Base-by-base conservation (phyloP, 2,113 vertebrate genomes). In the Balaenoptera acutorostrata region DNA sequence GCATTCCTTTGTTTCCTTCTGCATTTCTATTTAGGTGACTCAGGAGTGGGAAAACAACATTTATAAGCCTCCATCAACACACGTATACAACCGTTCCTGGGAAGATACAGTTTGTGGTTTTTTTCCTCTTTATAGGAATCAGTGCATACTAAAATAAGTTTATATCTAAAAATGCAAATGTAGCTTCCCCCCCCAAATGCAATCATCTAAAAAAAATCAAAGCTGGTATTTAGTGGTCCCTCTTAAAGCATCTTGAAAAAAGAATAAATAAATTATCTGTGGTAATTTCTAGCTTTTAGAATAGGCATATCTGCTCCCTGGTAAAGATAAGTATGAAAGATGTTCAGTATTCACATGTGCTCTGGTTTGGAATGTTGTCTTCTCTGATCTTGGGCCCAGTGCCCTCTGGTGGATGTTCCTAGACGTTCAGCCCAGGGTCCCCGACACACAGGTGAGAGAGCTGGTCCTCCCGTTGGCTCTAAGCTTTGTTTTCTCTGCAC, bases 321-420 rank as follows among this genome's bases (percentile, higher is more conserved):
- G 29, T 29, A 36, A 71, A n/a, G 25, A 7, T 5, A 6, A 12
- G 6, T 8, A 39, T 57, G 6, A 69, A 72, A 21, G n/a, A 21
- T 10, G 49, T 8, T 20, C 18, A 68, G 36, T 18, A 8, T 31
- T 39, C 17, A 33, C 13, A 3, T 0, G 1, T 0, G 3, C 12
- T 49, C 17, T 0, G 15, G 4, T 39, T 14, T 4, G 7, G 23
- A 52, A 15, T 13, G 46, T n/a, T 21, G 21, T 13, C 63, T 49
- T 33, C 59, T 5, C n/a, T 59, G 12, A 4, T 25, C 68, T 74
- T 83, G 96, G 52, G 81, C 33, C 39, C 31, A 59, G 36, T n/a
- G 93, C 81, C 95, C 97, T 94, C 97, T 97, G 64, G 93, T 88
- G 97, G 97, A 15, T 2, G 8, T 23, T 95, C 31, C 13, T 13